Evolutionary conservation across 2,113 vertebrate species (phyloP), one percentile per base, ranked within the genome.

Genomic region (Trogon surrucura): DNA sequence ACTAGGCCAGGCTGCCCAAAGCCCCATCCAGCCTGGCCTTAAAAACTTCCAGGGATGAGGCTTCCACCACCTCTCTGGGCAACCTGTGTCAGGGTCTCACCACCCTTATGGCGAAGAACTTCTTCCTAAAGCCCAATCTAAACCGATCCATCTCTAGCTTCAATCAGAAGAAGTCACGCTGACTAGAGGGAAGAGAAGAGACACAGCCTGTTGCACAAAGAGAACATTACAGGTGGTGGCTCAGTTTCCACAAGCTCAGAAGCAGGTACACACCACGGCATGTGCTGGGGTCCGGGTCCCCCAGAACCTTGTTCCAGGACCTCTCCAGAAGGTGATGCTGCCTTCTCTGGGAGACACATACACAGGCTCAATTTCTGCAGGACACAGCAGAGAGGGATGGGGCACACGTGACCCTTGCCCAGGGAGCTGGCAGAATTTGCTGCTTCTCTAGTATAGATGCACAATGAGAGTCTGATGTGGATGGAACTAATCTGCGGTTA

Each of bases 231-330:
- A 1, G 3, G 9, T 4, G 4, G 22, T 1, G 6, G 57, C 32
- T 47, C 38, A 70, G 38, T 5, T 74, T 32, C 71, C 56, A 23
- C 48, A 53, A 84, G 26, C 8, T 41, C 27, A 88, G 50, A 23
- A 67, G 21, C 25, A 91, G 30, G 21, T 34, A 22, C 0, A 0
- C 4, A 4, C 51, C 12, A 17, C 4, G 5, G 34, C 16, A 25
- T 4, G 5, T 61, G 6, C 71, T 70, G 61, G 18, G 26, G 11
- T 50, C 57, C 67, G 64, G 60, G 22, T 41, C 56, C 8, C 25
- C 25, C 21, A 32, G 47, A 15, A 75, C 4, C 60, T 66, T 26
- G 25, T 48, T 66, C 36, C 32, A 53, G 69, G 61, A 71, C 57
- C 18, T 61, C 45, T 47, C 19, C 32, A 44, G 25, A 44, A 70